These are phyloP conservation scores for Amyelois transitella DNA, from an alignment of 1,140 invertebrate species.

Conservation along the genomic window DNA sequence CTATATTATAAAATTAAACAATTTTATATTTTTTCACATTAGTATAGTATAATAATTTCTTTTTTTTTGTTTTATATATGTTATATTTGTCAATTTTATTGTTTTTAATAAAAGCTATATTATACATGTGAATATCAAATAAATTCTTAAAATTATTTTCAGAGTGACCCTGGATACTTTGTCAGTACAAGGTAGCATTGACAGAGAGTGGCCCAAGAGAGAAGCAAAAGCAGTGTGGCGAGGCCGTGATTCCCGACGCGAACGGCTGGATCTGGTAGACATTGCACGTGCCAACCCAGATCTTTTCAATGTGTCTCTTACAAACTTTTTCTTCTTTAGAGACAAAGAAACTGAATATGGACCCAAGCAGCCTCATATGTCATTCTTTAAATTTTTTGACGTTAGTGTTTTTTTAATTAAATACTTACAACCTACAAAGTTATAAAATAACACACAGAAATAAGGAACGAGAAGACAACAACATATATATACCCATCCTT, in stretches of 20 bases:
- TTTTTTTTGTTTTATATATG: too few relatives aligned
- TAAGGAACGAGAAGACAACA: too few relatives aligned
- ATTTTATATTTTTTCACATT: too few relatives aligned
- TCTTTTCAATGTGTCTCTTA: conserved; percentile 92
- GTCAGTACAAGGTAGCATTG: conserved; percentile 88
- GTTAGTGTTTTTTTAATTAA: conserved; percentile 74
- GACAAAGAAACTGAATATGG: conserved; percentile 91
- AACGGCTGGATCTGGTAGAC: conserved; percentile 88
- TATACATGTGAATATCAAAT: too few relatives aligned
- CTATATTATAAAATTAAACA: too few relatives aligned
- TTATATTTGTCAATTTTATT: too few relatives aligned
- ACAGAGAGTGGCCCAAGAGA: conserved; percentile 84
- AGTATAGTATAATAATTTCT: too few relatives aligned
- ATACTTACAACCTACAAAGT: too few relatives aligned
- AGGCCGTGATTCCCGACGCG: conserved; percentile 90
- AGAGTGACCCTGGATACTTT: conserved; percentile 92
- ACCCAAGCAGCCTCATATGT: conserved; percentile 86
- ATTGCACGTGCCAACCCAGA: conserved; percentile 86
- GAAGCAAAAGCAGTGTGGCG: conserved; percentile 90
- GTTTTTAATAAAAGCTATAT: too few relatives aligned
- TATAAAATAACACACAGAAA: too few relatives aligned
- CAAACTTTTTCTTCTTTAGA: conserved; percentile 97
- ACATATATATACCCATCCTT: too few relatives aligned
- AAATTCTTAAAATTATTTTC: conserved; percentile 47
- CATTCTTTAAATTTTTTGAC: conserved; percentile 97